Evolutionary conservation across 37 sponge, comb jelly and placozoan genomes (phyloP).

Genomic region (Oopsacas minuta): DNA sequence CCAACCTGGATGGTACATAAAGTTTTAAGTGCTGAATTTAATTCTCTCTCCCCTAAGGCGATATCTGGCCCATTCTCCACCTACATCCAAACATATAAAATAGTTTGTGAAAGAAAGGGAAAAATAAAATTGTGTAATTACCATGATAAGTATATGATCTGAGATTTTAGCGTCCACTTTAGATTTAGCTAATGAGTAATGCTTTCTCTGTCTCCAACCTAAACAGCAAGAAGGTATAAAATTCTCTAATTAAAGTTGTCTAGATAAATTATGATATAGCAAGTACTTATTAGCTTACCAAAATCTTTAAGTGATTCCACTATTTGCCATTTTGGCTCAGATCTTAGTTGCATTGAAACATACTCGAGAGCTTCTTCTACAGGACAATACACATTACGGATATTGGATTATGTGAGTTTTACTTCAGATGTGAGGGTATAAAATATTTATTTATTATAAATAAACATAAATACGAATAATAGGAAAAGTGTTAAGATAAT

Average conservation of each 20-base stretch:
- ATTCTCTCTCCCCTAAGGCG: not conserved
- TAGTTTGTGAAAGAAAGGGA: not conserved
- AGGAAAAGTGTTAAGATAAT: too few species aligned
- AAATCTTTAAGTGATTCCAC: constrained; percentile 7
- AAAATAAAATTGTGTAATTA: not conserved
- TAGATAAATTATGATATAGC: too few species aligned
- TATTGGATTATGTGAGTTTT: not conserved
- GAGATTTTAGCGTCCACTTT: not conserved
- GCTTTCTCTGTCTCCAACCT: constrained; percentile 13
- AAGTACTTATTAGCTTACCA: not conserved
- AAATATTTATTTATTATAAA: not conserved
- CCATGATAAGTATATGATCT: not conserved
- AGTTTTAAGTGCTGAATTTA: not conserved
- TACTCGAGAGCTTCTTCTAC: constrained; percentile 15
- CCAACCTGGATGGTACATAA: constrained; percentile 14
- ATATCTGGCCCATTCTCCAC: constrained; percentile 3
- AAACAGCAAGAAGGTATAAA: too few species aligned
- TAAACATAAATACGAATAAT: not conserved
- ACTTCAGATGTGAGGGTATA: not conserved
- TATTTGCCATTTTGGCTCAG: constrained; percentile 9
- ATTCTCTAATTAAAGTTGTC: too few species aligned
- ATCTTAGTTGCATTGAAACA: constrained; percentile 15
- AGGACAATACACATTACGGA: not conserved
- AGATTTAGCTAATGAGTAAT: constrained; percentile 16
- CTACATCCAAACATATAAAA: not conserved